phyloP scores from a whole-genome alignment of 2,113 vertebrate species.

The Cephalopterus ornatus region DNA sequence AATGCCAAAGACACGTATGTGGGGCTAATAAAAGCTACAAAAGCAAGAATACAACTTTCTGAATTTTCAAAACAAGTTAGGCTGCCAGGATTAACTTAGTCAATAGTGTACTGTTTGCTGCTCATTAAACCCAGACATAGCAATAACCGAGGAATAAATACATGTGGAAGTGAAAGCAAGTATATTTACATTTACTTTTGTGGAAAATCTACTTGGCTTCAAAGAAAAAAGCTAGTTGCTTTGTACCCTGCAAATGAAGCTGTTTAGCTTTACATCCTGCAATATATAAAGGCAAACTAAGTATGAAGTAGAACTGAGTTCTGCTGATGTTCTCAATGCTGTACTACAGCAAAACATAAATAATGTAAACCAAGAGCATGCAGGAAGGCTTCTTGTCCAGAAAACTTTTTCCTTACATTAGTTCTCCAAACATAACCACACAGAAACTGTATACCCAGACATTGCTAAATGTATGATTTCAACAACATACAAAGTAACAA shows the following conservation, averaged over 20 bases:
- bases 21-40: not conserved
- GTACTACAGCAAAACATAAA: not conserved
- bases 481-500: not conserved
- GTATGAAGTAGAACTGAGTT: not conserved
- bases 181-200: not conserved
- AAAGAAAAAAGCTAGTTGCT: not conserved
- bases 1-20: not conserved
- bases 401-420: not conserved
- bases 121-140: not conserved
- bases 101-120: not conserved
- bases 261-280: not conserved
- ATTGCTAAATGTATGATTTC: rapidly evolving
- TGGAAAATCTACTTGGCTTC: not conserved
- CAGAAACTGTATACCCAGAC: not conserved
- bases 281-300: not conserved
- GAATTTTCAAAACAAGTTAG: not conserved
- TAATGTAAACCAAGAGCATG: not conserved
- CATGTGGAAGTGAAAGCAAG: not conserved
- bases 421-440: not conserved
- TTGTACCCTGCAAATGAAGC: not conserved
- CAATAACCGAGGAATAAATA: not conserved
- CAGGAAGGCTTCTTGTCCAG: not conserved
- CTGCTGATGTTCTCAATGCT: not conserved
- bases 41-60: not conserved
- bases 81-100: not conserved